Base-by-base conservation (phyloP, 1,140 invertebrate species). In the Formica selysi region DNA sequence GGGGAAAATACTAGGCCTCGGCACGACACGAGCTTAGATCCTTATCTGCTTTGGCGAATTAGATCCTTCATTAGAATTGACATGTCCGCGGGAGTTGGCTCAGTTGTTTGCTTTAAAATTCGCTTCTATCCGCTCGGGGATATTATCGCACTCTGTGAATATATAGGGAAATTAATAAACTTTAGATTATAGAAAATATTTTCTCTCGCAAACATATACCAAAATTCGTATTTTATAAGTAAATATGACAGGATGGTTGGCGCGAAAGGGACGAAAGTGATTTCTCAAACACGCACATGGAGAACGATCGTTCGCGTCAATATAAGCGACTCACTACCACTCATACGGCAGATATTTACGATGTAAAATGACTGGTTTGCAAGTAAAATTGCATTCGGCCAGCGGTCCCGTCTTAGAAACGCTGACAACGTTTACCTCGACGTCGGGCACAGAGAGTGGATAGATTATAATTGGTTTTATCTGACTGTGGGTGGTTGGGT, bases 391-490 rank as follows among this genome's bases (percentile, higher is more conserved):
- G 61, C 76, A 36, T 76, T 67, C 62, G 41, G 51, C 57, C 57
- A 57, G 44, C 67, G 44, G 65, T 54, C 57, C 59, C 41, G 67
- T 57, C 79, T 74, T 87, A 41, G 67, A 3, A 59, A 70, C 57
- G 76, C 90, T 93, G 91, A 91, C 91, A 91, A 90, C 90, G 68
- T 90, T 91, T 86, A 87, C 87, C 76, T 87, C 68, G 84, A 91
- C 85, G 89, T 91, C 78, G 85, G 79, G 71, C 48, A 62, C 48
- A 62, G 83, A 86, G 76, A 87, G 76, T 83, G 91, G 80, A 93
- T 93, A 92, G 90, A 74, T 91, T 91, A 92, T 93, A 93, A 93
- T 93, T 93, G 91, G 92, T 93, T 93, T 93, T 92, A 93, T 93
- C 92, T 93, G 87, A 76, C 86, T 90, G 86, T 86, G 76, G 48